phyloP scores from a whole-genome alignment of 1,140 invertebrate genomes.

The Drosophila pseudoobscura region DNA sequence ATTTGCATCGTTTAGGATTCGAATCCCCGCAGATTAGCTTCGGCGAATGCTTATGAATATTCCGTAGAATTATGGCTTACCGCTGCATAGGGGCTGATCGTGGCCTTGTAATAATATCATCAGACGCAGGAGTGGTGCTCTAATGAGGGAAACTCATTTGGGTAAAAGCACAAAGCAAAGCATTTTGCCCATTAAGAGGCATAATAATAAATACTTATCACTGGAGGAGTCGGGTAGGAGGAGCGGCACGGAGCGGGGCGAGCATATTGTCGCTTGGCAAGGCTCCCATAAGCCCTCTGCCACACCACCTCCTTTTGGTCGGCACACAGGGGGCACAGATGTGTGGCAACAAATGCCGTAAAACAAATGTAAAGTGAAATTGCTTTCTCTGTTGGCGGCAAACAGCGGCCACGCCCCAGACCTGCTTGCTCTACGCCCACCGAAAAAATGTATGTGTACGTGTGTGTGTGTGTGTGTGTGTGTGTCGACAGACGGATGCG shows the following conservation, averaged over 20 bases:
- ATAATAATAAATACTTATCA: constrained; percentile 81
- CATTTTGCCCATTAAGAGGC: constrained; percentile 71
- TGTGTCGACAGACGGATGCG: constrained; percentile 70
- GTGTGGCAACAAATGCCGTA: constrained; percentile 74
- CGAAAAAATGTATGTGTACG: constrained; percentile 35
- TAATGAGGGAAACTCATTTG: constrained; percentile 81
- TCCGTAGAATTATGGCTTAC: no score
- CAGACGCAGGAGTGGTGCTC: constrained; percentile 40
- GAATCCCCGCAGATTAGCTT: no score
- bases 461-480: constrained; percentile 46
- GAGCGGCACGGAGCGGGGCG: background rate
- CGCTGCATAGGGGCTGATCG: no score
- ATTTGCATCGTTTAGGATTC: no score
- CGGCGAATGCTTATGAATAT: no score
- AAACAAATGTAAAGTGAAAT: constrained; percentile 82
- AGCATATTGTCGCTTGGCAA: constrained; percentile 54
- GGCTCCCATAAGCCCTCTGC: constrained; percentile 31
- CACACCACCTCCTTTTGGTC: constrained; percentile 20
- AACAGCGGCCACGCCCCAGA: constrained; percentile 40
- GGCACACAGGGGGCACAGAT: constrained; percentile 34
- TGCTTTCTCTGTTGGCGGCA: constrained; percentile 67
- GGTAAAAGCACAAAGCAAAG: constrained; percentile 70
- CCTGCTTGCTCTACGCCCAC: constrained; percentile 50
- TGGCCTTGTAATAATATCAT: constrained; percentile 24
- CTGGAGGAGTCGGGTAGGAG: constrained; percentile 18